Conservation (phyloP, 2,113 vertebrate genomes). For the Eretmochelys imbricata region DNA sequence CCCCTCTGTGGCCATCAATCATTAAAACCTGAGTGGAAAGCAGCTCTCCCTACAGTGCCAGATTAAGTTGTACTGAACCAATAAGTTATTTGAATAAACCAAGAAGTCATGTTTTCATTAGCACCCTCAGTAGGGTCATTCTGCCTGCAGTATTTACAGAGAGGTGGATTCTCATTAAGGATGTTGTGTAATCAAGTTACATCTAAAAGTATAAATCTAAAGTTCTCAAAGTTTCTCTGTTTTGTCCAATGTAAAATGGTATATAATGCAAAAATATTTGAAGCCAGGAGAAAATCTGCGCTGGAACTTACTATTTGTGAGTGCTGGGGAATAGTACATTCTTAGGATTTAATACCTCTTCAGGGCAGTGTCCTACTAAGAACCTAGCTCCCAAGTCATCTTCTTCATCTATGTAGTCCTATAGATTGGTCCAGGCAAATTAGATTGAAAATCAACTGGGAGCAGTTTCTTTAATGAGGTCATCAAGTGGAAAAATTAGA, state of each 20-base stretch:
- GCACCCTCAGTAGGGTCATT: not conserved
- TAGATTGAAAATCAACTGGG: not conserved
- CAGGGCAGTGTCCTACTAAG: not conserved
- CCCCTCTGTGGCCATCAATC: not conserved
- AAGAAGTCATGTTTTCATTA: not conserved
- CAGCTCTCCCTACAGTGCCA: not conserved
- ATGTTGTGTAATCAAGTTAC: not conserved
- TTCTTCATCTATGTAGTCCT: not conserved
- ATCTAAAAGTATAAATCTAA: not conserved
- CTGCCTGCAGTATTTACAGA: not conserved
- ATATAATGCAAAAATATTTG: not conserved
- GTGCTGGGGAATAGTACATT: not conserved
- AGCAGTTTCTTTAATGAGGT: not conserved
- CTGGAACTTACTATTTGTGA: not conserved
- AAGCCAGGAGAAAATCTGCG: not conserved
- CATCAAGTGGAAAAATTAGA: not conserved
- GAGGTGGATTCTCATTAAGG: not conserved
- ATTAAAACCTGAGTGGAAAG: not conserved
- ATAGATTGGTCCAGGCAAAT: not conserved
- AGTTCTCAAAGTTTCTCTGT: not conserved
- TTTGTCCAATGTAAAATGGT: not conserved
- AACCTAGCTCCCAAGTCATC: not conserved
- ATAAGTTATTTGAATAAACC: not conserved
- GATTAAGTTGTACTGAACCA: not conserved
- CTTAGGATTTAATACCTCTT: rapidly evolving